These are phyloP conservation scores for Aulostomus chinensis DNA, from an alignment of 2,797 vertebrate species.

Conservation along the genomic window DNA sequence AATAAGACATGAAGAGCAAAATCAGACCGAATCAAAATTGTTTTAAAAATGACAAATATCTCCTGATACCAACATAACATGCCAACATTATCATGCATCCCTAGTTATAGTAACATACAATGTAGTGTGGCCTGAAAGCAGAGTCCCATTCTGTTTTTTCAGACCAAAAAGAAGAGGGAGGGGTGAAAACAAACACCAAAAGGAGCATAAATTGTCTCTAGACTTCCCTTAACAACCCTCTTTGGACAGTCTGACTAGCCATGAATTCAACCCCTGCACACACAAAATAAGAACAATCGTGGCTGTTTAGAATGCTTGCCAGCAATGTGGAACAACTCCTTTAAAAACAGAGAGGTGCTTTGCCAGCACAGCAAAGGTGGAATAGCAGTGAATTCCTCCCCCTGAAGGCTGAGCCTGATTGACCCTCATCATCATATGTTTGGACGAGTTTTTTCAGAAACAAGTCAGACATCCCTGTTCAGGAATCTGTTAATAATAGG, in stretches of 20 bases:
- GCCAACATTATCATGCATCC: too few relatives aligned
- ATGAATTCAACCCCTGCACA: slow-evolving; percentile 23
- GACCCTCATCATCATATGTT: slow-evolving; percentile 41
- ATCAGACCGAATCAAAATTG: too few relatives aligned
- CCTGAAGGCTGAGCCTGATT: slow-evolving; percentile 49
- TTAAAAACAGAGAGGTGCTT: slow-evolving; percentile 63
- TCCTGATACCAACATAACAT: neutral
- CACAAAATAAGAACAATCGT: slow-evolving; percentile 31
- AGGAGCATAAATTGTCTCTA: slow-evolving; percentile 12
- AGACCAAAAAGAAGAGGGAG: slow-evolving; percentile 1
- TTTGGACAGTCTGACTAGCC: slow-evolving; percentile 11
- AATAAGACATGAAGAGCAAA: too few relatives aligned
- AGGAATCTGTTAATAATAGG: slow-evolving; percentile 70
- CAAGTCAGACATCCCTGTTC: slow-evolving; percentile 52
- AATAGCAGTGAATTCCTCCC: slow-evolving; percentile 38
- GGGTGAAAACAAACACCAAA: slow-evolving; percentile 34
- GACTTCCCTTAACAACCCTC: slow-evolving; percentile 11
- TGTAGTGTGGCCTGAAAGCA: slow-evolving; percentile 1
- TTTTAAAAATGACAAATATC: too few relatives aligned
- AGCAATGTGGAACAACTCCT: slow-evolving; percentile 52
- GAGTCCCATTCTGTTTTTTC: neutral
- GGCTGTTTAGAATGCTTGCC: slow-evolving; percentile 39
- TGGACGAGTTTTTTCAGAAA: slow-evolving; percentile 29
- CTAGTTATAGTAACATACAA: slow-evolving; percentile 16
- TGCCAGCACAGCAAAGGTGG: slow-evolving; percentile 45